Conservation (phyloP, 2,797 vertebrate genomes). For the Poecilia gillii region DNA sequence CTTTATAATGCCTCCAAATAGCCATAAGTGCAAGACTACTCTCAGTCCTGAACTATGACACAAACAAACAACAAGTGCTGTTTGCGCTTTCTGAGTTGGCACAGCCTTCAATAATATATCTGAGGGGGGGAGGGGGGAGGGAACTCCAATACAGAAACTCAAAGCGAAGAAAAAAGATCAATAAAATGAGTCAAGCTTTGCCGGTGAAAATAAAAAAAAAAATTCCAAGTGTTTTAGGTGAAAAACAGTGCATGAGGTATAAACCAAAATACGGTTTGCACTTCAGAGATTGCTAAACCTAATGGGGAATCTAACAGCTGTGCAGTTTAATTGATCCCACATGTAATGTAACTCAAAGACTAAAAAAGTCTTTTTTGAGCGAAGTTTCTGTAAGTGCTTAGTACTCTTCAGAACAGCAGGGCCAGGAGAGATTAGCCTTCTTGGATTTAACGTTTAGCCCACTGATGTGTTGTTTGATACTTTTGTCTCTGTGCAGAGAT, state of each 20-base stretch:
- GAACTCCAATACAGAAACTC: slow-evolving; percentile 25
- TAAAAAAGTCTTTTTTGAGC: slow-evolving; percentile 11
- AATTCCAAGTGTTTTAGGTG: slow-evolving; percentile 25
- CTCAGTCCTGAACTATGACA: not conserved
- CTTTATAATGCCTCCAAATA: slow-evolving; percentile 7
- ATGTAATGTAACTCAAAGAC: slow-evolving; percentile 37
- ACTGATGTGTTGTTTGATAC: slow-evolving; percentile 21
- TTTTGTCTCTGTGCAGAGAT: slow-evolving; percentile 40
- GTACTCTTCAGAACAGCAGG: slow-evolving; percentile 16
- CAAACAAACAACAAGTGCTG: slow-evolving; percentile 8
- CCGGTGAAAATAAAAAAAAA: slow-evolving; percentile 35
- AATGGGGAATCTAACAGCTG: slow-evolving; percentile 53
- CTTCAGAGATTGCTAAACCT: slow-evolving; percentile 31
- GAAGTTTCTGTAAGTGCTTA: slow-evolving; percentile 19
- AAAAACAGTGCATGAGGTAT: slow-evolving; percentile 33
- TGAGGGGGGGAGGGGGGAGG: not conserved
- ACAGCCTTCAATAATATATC: slow-evolving; percentile 5
- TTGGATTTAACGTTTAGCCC: slow-evolving; percentile 25
- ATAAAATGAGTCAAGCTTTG: slow-evolving; percentile 25
- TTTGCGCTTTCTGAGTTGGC: slow-evolving; percentile 13
- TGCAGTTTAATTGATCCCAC: slow-evolving; percentile 54
- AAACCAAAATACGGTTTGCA: slow-evolving; percentile 19
- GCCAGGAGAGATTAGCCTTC: slow-evolving; percentile 6
- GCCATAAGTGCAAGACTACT: not conserved
- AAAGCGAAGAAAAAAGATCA: slow-evolving; percentile 43